These are phyloP conservation scores for Hedya salicella DNA, from an alignment of 2,888 invertebrate species.

Conservation along the genomic window DNA sequence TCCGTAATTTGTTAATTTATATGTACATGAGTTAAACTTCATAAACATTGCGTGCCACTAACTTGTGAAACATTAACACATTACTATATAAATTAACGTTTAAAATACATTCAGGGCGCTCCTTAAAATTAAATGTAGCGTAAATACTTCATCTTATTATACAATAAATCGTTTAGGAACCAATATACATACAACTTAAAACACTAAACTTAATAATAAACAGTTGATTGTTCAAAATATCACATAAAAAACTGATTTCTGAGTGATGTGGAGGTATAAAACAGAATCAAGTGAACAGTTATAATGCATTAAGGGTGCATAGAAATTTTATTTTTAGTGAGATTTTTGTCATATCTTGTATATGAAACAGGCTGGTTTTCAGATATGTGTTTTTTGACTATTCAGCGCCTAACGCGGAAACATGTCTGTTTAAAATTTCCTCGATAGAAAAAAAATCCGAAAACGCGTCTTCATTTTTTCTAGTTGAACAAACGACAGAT, in stretches of 20 bases:
- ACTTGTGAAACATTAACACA: neutral
- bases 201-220: conserved; percentile 14
- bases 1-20: too few relatives aligned
- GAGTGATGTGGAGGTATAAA: conserved; percentile 6
- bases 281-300: neutral
- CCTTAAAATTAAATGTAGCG: conserved; percentile 8
- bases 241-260: conserved; percentile 17
- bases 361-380: too few relatives aligned
- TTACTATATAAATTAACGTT: neutral
- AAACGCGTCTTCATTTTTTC: too few relatives aligned
- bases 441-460: too few relatives aligned
- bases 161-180: conserved; percentile 28
- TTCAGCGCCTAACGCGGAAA: too few relatives aligned
- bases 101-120: conserved; percentile 15
- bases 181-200: conserved; percentile 18
- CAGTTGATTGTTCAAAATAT: conserved; percentile 26
- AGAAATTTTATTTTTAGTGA: too few relatives aligned
- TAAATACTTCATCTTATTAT: conserved; percentile 7
- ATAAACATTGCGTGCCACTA: neutral
- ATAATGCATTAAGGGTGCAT: too few relatives aligned
- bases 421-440: too few relatives aligned
- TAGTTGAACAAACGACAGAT: too few relatives aligned
- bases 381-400: too few relatives aligned
- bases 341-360: too few relatives aligned
- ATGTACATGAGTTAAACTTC: too few relatives aligned